These are phyloP conservation scores for Zalophus californianus DNA, from an alignment of 2,797 vertebrate genomes.

Conservation along the genomic window DNA sequence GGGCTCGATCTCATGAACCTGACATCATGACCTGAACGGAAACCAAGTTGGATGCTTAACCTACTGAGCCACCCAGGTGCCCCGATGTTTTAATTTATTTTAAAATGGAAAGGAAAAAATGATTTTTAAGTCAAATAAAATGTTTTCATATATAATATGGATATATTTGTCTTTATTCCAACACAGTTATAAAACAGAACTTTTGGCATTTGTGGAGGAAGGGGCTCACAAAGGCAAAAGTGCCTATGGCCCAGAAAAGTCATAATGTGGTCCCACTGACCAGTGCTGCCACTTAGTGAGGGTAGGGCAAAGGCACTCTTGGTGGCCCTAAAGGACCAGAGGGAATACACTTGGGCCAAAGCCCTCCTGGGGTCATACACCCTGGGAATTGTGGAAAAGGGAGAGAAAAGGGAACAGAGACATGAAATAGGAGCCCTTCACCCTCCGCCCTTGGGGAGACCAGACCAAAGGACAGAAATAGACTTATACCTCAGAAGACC, in stretches of 20 bases:
- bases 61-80: neutral
- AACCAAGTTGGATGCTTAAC: too few species aligned
- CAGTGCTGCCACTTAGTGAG: neutral
- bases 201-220: neutral
- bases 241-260: neutral
- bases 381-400: neutral
- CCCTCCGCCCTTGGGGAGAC: neutral
- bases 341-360: neutral
- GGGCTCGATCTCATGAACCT: neutral
- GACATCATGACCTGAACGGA: neutral
- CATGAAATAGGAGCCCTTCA: neutral
- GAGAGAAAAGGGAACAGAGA: neutral
- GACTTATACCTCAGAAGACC: neutral
- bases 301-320: accelerated
- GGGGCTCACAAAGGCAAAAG: neutral
- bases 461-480: neutral
- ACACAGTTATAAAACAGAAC: neutral
- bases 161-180: neutral
- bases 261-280: accelerated
- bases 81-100: neutral
- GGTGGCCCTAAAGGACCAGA: neutral
- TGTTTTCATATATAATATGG: neutral
- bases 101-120: constrained; percentile 30
- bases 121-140: constrained; percentile 5
- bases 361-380: neutral